A percentile compares a stretch with the other conserved stretches of the same genome.
These are phyloP conservation scores for Cyphomyrmex costatus DNA, from an alignment of 1,140 invertebrate genomes.

Conservation along the genomic window DNA sequence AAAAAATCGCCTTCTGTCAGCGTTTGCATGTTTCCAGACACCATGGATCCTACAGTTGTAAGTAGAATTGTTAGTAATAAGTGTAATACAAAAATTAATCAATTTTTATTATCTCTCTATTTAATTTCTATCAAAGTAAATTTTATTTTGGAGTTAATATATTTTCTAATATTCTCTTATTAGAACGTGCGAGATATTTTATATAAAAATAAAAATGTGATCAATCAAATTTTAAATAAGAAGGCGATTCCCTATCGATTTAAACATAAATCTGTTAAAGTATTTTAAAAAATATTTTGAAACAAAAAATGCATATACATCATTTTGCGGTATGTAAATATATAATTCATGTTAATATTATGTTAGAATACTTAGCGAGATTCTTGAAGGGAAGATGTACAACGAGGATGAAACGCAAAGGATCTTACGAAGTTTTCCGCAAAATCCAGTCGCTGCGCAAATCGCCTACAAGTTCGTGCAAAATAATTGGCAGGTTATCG, in stretches of 20 bases:
- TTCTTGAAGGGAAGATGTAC: constrained; percentile 75
- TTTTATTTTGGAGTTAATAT: constrained; percentile 1
- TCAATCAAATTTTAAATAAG: not conserved
- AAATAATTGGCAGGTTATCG: constrained; percentile 79
- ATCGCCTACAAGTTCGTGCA: constrained; percentile 78
- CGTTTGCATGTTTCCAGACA: constrained; percentile 81
- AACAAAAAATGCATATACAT: not conserved
- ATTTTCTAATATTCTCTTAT: not conserved
- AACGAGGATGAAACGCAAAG: constrained; percentile 73
- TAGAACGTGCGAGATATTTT: not conserved
- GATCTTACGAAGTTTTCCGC: constrained; percentile 77
- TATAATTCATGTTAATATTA: constrained; percentile 1
- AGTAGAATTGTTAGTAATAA: constrained; percentile 60
- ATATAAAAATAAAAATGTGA: not conserved
- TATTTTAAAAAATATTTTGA: not conserved
- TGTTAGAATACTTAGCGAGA: constrained; percentile 77
- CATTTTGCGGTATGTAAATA: not conserved
- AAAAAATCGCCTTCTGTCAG: constrained; percentile 77
- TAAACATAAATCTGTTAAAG: not conserved
- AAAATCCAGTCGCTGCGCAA: constrained; percentile 79
- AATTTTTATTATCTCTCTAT: not conserved
- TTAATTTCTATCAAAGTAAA: not conserved
- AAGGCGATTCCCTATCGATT: not conserved
- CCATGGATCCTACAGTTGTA: constrained; percentile 81
- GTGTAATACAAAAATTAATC: not conserved